Base-by-base conservation (phyloP, 2,888 invertebrate genomes). In the Junonia oenone region DNA sequence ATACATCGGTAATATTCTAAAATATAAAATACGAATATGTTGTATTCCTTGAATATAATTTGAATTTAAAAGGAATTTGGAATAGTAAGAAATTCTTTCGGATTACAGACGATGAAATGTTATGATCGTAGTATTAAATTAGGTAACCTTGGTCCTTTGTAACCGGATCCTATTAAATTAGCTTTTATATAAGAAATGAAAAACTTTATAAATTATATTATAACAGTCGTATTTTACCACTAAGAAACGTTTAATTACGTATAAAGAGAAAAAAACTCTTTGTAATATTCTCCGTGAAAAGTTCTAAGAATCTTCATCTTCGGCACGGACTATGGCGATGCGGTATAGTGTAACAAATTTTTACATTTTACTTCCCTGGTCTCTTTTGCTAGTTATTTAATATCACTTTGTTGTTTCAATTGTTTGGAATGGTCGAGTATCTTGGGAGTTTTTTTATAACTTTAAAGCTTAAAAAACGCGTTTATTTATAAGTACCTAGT, bases 1-100 rank as follows among this genome's bases (percentile, higher is more conserved):
- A 53, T 56, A 58, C 47, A 63, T 55, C 55, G 54, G 58, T 46
- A 55, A 61, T 58, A 56, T 60, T 17, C 13, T 45, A 49, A 40
- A 43, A 59, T 48, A 57, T 45, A 33, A 35, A 19, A 55, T 45
- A 17, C n/a, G 13, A 49, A 55, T 31, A 49, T 45, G 19, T 19
- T 40, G 4, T 19, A 40, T 4, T 11, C 5, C 1, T 40, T 1
- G 6, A 11, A 11, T 11, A 6, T 4, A 2, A 11, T 40, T 19
- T 17, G 1, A 11, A 19, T 19, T 9, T 19, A 6, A 11, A 38
- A 38, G 5, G 22, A 22, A 3, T 22, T 22, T 22, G 5, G 22
- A 3, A 22, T 22, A 22, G 2, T 22, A 22, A 22, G 5, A 22
- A 22, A 22, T 22, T 22, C 22, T 22, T 3, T 3, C 5, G 22